phyloP scores from a whole-genome alignment of 2,797 vertebrate species.

The Notamacropus eugenii region DNA sequence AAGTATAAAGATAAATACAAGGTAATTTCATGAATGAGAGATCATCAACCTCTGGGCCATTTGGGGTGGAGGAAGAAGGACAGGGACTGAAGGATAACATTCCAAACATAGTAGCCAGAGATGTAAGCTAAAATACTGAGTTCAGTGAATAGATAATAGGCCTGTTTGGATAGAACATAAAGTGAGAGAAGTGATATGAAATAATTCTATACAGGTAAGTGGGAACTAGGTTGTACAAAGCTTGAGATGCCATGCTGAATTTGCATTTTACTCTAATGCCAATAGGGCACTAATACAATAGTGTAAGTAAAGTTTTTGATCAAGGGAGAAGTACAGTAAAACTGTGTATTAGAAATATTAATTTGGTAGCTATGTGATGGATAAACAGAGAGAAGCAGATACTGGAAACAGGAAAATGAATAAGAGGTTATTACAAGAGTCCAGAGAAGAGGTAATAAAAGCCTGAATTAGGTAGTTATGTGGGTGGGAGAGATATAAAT shows the following conservation, averaged over 20 bases:
- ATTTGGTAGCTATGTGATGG: neutral
- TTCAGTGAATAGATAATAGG: neutral
- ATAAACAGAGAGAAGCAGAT: neutral
- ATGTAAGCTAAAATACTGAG: neutral
- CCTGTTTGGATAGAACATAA: neutral
- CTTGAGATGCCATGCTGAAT: neutral
- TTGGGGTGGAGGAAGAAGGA: neutral
- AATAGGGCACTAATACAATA: neutral
- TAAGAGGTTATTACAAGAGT: neutral
- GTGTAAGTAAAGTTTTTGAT: neutral
- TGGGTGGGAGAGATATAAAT: neutral
- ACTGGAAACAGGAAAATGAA: neutral
- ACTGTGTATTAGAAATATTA: neutral
- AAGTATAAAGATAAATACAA: neutral
- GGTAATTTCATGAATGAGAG: neutral
- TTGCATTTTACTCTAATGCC: neutral
- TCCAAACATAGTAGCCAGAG: neutral
- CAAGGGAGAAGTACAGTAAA: neutral
- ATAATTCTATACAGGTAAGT: neutral
- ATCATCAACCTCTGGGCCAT: neutral
- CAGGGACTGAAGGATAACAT: neutral
- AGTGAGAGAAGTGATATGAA: neutral
- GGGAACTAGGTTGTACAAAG: neutral
- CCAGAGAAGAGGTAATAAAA: neutral
- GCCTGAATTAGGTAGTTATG: neutral